These are phyloP conservation scores for Tanypteryx hageni DNA, from an alignment of 2,888 invertebrate genomes.

Conservation along the genomic window DNA sequence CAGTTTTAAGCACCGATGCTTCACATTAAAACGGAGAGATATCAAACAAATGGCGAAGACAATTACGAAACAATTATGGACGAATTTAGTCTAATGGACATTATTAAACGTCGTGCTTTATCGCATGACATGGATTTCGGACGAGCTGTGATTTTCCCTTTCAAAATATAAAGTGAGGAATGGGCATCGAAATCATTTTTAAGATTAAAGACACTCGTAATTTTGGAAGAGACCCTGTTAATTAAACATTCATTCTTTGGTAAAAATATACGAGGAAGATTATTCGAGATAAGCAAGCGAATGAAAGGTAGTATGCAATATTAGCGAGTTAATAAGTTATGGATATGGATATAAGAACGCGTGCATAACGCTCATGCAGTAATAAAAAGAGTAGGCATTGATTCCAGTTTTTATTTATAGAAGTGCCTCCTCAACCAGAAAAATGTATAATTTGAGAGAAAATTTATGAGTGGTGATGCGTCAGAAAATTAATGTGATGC, in stretches of 20 bases:
- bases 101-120: constrained; percentile 30
- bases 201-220: background rate
- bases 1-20: background rate
- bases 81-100: constrained; percentile 43
- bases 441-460: too few species aligned
- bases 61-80: constrained; percentile 48
- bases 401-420: too few species aligned
- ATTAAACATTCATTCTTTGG: background rate
- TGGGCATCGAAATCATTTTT: constrained; percentile 14
- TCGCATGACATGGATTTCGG: background rate
- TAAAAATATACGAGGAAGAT: background rate
- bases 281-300: background rate
- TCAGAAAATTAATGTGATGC: too few species aligned
- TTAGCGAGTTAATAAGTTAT: too few species aligned
- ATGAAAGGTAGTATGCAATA: too few species aligned
- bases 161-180: background rate
- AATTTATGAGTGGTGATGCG: too few species aligned
- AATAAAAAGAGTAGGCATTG: too few species aligned
- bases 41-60: constrained; percentile 53
- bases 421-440: too few species aligned
- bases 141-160: background rate
- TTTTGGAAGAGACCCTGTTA: background rate
- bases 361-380: too few species aligned
- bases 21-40: constrained; percentile 28
- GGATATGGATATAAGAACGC: too few species aligned